Percentiles rank a stretch among this genome's conserved stretches.
These are phyloP conservation scores for Paramisgurnus dabryanus DNA, from an alignment of 2,113 vertebrate species.

Conservation along the genomic window DNA sequence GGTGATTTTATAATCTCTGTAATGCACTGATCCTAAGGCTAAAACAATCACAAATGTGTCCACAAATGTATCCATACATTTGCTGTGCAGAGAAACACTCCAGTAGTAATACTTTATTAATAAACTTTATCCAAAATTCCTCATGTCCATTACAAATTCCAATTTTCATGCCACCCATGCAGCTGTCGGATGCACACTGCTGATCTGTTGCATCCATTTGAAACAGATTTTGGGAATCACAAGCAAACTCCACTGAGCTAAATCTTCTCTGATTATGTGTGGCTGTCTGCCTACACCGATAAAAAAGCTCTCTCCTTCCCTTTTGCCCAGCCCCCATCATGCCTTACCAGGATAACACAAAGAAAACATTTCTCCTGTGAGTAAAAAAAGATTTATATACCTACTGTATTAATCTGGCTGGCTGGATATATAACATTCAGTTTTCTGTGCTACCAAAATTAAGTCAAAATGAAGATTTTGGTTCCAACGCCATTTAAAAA, in stretches of 20 bases:
- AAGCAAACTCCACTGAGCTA: constrained; percentile 58
- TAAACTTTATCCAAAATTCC: constrained; percentile 19
- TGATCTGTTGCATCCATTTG: constrained; percentile 65
- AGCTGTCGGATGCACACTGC: constrained; percentile 58
- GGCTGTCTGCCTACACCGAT: constrained; percentile 45
- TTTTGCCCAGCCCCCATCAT: constrained; percentile 36
- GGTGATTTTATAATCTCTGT: not conserved
- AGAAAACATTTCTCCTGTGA: not conserved
- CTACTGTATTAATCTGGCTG: not conserved
- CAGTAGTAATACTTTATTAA: not conserved
- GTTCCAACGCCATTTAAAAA: too few relatives aligned
- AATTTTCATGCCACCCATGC: constrained; percentile 63
- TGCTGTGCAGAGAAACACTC: not conserved
- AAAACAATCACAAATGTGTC: not conserved
- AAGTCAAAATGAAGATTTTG: not conserved
- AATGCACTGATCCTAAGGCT: not conserved
- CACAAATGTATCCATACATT: not conserved
- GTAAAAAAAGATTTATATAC: constrained; percentile 17
- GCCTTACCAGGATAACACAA: constrained; percentile 12
- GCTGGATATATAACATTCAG: constrained; percentile 4
- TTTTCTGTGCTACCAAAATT: not conserved
- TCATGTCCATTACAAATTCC: constrained; percentile 60
- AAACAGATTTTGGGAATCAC: constrained; percentile 56
- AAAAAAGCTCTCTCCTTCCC: constrained; percentile 35
- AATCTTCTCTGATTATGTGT: constrained; percentile 47